A percentile compares a stretch with the other conserved stretches of the same genome.
phyloP scores from a whole-genome alignment of 2,113 vertebrate species.

The Pituophis catenifer region DNA sequence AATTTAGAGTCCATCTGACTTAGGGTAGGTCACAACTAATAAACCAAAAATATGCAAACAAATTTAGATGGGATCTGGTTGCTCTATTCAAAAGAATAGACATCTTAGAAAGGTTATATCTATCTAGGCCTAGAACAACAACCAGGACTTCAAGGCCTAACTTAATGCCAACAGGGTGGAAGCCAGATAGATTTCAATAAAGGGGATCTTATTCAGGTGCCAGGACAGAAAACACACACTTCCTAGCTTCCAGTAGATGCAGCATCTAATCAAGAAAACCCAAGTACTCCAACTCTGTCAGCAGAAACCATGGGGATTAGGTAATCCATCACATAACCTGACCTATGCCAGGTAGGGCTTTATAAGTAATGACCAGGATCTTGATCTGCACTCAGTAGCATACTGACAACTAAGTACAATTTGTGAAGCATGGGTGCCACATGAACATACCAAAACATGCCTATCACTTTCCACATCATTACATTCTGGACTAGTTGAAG shows the following conservation, averaged over 20 bases:
- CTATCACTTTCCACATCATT: not conserved
- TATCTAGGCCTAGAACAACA: not conserved
- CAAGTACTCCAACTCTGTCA: not conserved
- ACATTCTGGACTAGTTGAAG: not conserved
- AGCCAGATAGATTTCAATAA: not conserved
- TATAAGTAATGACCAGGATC: not conserved
- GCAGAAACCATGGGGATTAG: not conserved
- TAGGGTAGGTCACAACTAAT: not conserved
- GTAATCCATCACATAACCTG: not conserved
- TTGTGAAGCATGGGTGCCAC: not conserved
- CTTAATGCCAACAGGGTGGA: not conserved
- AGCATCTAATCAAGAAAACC: not conserved
- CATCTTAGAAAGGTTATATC: not conserved
- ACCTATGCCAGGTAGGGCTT: not conserved
- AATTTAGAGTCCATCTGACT: not conserved
- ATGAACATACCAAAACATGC: not conserved
- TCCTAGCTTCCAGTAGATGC: not conserved
- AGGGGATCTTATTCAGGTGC: not conserved
- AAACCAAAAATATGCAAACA: not conserved
- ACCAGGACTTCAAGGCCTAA: not conserved
- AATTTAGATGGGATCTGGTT: not conserved
- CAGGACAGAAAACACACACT: not conserved
- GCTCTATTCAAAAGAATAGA: not conserved
- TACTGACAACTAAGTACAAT: not conserved
- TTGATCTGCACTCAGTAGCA: not conserved